Percentiles rank a stretch among this genome's conserved stretches.
phyloP scores from a whole-genome alignment of 2,888 invertebrate genomes.

The Thelaira solivaga region DNA sequence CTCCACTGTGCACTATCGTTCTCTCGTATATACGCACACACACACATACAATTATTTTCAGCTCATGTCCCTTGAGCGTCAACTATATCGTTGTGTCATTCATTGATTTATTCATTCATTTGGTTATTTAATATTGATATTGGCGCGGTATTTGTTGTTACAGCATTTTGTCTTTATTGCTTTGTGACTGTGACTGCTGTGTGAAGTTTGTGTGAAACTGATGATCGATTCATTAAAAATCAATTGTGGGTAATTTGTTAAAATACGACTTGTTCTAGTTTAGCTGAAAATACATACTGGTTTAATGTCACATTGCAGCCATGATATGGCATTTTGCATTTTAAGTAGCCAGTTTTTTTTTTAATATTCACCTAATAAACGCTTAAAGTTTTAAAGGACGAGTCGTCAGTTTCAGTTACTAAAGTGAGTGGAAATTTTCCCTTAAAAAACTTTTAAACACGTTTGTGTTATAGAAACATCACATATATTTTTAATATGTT shows the following conservation, averaged over 20 bases:
- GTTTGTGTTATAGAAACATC: too few relatives aligned
- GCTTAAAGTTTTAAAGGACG: too few relatives aligned
- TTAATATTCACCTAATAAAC: too few relatives aligned
- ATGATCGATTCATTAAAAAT: constrained; percentile 32
- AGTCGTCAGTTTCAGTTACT: too few relatives aligned
- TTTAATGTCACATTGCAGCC: neutral
- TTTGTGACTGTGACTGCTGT: neutral
- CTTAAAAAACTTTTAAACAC: too few relatives aligned
- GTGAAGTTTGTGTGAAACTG: neutral
- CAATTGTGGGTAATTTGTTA: constrained; percentile 4
- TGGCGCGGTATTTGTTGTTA: neutral
- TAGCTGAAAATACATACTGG: neutral
- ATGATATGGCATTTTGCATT: neutral
- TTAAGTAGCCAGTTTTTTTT: too few relatives aligned
- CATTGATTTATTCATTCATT: constrained; percentile 25
- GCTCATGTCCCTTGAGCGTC: constrained; percentile 6
- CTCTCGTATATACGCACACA: neutral
- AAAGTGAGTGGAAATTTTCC: too few relatives aligned
- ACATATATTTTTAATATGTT: too few relatives aligned
- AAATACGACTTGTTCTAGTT: neutral
- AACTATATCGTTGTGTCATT: too few relatives aligned
- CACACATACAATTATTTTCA: neutral
- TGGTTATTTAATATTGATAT: constrained; percentile 30
- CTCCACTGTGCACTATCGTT: neutral
- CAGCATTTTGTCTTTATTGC: neutral